These are phyloP conservation scores for Poecilia velifera DNA, from an alignment of 2,797 vertebrate species.

Conservation along the genomic window DNA sequence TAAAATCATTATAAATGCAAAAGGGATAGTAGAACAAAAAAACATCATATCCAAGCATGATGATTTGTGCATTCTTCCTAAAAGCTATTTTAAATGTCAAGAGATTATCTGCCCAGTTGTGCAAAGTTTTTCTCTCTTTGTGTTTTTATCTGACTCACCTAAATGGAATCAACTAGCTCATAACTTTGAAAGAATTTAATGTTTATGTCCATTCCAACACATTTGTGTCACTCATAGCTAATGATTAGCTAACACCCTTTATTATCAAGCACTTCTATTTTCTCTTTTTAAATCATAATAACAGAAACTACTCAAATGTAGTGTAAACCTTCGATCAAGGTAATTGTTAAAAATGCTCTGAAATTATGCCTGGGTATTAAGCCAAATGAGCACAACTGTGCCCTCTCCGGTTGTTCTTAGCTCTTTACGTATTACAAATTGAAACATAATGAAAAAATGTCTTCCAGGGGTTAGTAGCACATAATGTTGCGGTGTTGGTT, in stretches of 20 bases:
- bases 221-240: background rate
- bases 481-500: constrained; percentile 1
- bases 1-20: background rate
- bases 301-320: background rate
- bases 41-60: background rate
- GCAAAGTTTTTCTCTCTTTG: background rate
- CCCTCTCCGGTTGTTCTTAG: background rate
- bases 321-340: background rate
- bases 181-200: background rate
- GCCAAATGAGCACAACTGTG: background rate
- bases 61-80: background rate
- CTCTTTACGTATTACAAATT: background rate
- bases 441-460: background rate
- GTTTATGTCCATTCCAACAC: background rate
- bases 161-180: background rate
- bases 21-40: background rate
- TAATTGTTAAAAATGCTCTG: background rate
- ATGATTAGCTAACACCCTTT: background rate
- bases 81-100: background rate
- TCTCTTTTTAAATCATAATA: background rate
- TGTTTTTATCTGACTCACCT: background rate
- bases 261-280: background rate
- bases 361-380: background rate
- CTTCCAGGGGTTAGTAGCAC: background rate
- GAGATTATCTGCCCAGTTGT: background rate